These are phyloP conservation scores for Sorex maritimensis DNA, from an alignment of 2,797 vertebrate genomes.

Conservation along the genomic window DNA sequence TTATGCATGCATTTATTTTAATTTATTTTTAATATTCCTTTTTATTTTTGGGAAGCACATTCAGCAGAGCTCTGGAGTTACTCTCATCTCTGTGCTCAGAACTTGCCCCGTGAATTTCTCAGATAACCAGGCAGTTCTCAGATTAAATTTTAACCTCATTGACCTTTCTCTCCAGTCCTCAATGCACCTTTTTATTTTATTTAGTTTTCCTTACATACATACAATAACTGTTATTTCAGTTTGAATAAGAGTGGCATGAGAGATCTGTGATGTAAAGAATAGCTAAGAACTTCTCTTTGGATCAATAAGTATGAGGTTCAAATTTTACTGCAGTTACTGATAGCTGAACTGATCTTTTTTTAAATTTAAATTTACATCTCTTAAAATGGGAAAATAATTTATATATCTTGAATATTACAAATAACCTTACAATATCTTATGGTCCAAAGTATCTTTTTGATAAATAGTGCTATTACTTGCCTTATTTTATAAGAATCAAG, in stretches of 20 bases:
- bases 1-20: no score
- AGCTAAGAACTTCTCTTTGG: neutral
- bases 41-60: no score
- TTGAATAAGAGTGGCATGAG: neutral
- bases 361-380: neutral
- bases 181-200: neutral
- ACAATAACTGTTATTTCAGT: neutral
- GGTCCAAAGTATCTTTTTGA: neutral
- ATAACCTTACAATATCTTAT: neutral
- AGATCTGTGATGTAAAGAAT: neutral
- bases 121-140: no score
- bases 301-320: neutral
- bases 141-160: no score
- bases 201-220: neutral
- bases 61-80: no score
- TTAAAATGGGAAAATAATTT: neutral
- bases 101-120: no score
- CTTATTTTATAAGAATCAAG: neutral
- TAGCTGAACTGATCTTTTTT: neutral
- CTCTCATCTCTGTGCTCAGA: no score
- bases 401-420: neutral
- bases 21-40: no score
- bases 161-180: neutral
- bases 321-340: neutral
- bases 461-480: neutral